Conservation (phyloP, 92 coral and sea anemone species). For the Epizoanthus ramosus region DNA sequence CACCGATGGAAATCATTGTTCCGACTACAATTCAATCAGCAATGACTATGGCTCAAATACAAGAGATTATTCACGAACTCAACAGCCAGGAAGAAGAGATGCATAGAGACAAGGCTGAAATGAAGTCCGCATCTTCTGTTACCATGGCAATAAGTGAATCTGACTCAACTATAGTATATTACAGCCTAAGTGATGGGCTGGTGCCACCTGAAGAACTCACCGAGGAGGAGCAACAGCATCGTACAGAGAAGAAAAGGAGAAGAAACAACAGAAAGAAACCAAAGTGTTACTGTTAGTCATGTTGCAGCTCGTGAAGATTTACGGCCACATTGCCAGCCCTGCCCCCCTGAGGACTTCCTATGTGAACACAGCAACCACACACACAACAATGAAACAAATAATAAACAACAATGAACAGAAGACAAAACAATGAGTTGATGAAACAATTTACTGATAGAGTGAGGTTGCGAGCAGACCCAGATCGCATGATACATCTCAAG, state of each 20-base stretch:
- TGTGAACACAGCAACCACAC: no score
- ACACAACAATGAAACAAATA: no score
- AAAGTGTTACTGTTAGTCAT: neutral
- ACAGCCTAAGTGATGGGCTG: slow-evolving; percentile 77
- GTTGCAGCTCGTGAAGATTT: no score
- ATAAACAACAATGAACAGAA: no score
- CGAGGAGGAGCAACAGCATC: slow-evolving; percentile 53
- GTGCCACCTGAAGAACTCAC: slow-evolving; percentile 81
- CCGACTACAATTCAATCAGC: slow-evolving; percentile 69
- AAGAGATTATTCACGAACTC: slow-evolving; percentile 61
- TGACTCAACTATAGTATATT: slow-evolving; percentile 89
- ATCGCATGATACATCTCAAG: no score
- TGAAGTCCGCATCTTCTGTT: slow-evolving; percentile 42
- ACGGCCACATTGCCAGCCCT: no score
- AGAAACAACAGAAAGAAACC: slow-evolving; percentile 17
- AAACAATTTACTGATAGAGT: no score
- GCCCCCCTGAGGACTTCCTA: no score
- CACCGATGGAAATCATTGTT: slow-evolving; percentile 69
- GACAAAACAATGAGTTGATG: no score
- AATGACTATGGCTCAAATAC: slow-evolving; percentile 68
- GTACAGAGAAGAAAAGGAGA: slow-evolving; percentile 17
- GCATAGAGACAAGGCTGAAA: slow-evolving; percentile 14
- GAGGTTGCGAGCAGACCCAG: no score
- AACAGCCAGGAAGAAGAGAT: slow-evolving; percentile 50
- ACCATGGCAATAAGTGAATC: slow-evolving; percentile 85